Conservation (phyloP, 1,140 invertebrate species). For the Phymorhynchus buccinoides region DNA sequence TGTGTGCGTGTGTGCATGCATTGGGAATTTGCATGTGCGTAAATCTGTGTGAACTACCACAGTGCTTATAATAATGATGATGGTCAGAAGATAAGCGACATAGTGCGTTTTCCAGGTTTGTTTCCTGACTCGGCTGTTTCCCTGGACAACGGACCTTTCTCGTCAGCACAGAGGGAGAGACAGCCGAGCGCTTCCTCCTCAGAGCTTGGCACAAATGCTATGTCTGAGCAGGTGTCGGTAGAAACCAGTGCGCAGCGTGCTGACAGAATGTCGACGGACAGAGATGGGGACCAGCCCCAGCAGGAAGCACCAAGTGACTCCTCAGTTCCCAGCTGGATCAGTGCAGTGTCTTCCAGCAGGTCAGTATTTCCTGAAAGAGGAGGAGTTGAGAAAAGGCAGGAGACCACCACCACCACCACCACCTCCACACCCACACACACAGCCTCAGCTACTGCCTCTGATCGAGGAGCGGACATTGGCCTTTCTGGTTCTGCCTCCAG, state of each 20-base stretch:
- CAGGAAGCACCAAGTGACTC: not conserved
- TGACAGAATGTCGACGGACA: not conserved
- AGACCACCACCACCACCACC: no score
- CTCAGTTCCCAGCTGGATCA: slow-evolving; percentile 27
- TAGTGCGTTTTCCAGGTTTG: not conserved
- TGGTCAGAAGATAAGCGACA: no score
- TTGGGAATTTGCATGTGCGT: no score
- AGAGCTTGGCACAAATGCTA: not conserved
- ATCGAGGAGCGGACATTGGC: not conserved
- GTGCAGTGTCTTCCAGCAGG: not conserved
- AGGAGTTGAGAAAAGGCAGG: not conserved
- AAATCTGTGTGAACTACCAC: no score
- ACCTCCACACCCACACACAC: no score
- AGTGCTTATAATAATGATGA: no score
- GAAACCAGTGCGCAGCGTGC: not conserved
- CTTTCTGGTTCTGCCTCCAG: slow-evolving; percentile 9
- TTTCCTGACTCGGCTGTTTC: not conserved
- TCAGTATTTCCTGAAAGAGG: not conserved
- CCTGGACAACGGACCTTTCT: not conserved
- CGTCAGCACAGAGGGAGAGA: slow-evolving; percentile 1
- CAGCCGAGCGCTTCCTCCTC: not conserved
- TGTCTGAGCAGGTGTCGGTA: not conserved
- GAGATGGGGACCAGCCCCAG: not conserved
- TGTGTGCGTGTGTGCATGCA: no score
- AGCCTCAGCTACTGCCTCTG: not conserved